Base-by-base conservation (phyloP, 1,140 invertebrate genomes). In the Arion vulgaris region DNA sequence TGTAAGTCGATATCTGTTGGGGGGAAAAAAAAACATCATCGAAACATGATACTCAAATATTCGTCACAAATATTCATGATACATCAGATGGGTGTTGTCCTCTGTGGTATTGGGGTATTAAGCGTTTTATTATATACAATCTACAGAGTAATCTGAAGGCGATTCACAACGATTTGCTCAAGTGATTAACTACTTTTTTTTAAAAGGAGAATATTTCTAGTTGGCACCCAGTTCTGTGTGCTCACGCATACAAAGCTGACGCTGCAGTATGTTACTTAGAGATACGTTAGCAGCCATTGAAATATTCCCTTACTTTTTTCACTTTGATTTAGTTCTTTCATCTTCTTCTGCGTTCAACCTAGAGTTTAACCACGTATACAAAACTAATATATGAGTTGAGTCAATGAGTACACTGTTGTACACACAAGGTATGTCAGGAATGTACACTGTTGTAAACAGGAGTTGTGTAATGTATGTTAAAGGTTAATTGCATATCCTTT, bases 31-130 rank as follows among this genome's bases (percentile, higher is more conserved):
- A 66, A 66, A 66, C 62, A 66, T 66, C 28, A 28, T n/a, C n/a
- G n/a, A 28, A 28, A 32, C 28, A 32, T 66, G 32, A 66, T 66
- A 66, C 62, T 28, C 2, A 7, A 17, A 28, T 34, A 66, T 66
- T 32, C n/a, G 5, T 34, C 62, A 66, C 62, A 66, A 28, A 32
- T 66, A 66, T 17, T 32, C 62, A 32, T 7, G 62, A 66, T 66
- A 32, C 62, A 66, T 66, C 17, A 66, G 62, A 66, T 66, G 62
- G 62, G 62, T 66, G 62, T 66, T 66, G 62, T 17, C 62, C 28
- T 7, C 28, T 66, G 7, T 23, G n/a, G 2, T 7, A 4, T 2
- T 66, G 2, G 5, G 62, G 62, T 66, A 34, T 66, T 28, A 5
- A 66, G 28, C 32, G 28, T 66, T 17, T 66, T 66, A 32, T 66